Base-by-base conservation (phyloP, 2,113 vertebrate genomes). In the Ammospiza nelsoni region DNA sequence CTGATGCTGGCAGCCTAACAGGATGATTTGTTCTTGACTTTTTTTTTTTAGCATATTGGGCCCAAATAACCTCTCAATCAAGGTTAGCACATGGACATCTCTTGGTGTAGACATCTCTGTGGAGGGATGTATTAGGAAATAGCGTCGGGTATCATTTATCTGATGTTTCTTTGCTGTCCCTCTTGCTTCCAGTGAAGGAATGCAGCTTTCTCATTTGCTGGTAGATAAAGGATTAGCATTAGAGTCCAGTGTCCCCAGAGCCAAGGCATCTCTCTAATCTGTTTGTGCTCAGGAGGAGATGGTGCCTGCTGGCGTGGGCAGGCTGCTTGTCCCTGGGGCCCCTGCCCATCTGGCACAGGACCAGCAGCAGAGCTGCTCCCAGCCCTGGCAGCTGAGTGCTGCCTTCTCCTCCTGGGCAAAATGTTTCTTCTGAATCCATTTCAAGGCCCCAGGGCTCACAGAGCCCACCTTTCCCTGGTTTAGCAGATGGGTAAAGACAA, bases 41-140 rank as follows among this genome's bases (percentile, higher is more conserved):
- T 20, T 25, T n/a, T 25, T n/a, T 41, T 25, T 23, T 15, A 44
- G 44, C 24, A 9, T 41, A 80, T 10, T 83, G 24, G 54, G 20
- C 35, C 84, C 43, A 95, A 89, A 85, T 58, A 87, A 84, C 35
- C 54, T 67, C 63, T 89, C 74, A 72, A 6, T 94, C 84, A 87
- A 84, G 71, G 57, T 90, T 74, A 73, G 41, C 16, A 33, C 61
- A n/a, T 35, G 35, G 68, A 33, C 72, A 74, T 27, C 44, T 77
- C 46, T 49, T 68, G 52, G 66, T 82, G 44, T 58, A 43, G 57
- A 43, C 17, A 51, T 57, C 69, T 76, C 44, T 81, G 67, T 37
- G 55, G 67, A 72, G 48, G 19, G 55, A 44, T 41, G 21, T 16
- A 43, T 76, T 71, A 31, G 49, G n/a, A 46, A 46, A 23, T 5